Percentiles rank a stretch among this genome's conserved stretches.
Evolutionary conservation across 2,888 invertebrate genomes (phyloP).

Genomic region (Schizaphis graminum): DNA sequence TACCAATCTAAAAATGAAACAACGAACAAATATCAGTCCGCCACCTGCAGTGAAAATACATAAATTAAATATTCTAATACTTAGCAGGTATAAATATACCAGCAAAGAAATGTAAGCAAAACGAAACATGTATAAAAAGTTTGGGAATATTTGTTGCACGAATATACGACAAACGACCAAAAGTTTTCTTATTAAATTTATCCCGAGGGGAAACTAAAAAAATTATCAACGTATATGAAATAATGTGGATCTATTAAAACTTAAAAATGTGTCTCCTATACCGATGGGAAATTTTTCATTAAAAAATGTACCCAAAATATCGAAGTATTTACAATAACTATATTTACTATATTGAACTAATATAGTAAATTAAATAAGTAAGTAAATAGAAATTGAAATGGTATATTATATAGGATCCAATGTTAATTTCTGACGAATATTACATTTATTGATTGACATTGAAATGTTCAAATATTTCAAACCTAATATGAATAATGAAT

Average conservation of each 20-base stretch:
- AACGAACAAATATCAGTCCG: not conserved
- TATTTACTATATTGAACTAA: not conserved
- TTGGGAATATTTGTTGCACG: constrained; percentile 25
- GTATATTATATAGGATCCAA: not conserved
- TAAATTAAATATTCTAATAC: constrained; percentile 40
- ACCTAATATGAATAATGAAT: not conserved
- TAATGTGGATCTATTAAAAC: constrained; percentile 5
- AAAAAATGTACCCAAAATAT: not conserved
- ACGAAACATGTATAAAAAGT: constrained; percentile 20
- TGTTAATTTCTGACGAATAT: not conserved
- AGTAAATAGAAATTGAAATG: not conserved
- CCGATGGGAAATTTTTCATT: not conserved
- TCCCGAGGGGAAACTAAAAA: not conserved
- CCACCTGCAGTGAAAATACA: not conserved
- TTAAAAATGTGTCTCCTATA: not conserved
- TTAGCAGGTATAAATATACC: not conserved
- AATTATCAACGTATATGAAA: not conserved
- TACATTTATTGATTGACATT: not conserved
- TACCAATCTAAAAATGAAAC: not conserved
- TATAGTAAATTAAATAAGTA: not conserved
- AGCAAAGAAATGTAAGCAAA: not conserved
- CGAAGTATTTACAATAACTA: not conserved
- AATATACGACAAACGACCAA: constrained; percentile 11
- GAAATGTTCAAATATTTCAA: not conserved
- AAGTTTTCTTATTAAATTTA: constrained; percentile 23